Evolutionary conservation across 2,113 vertebrate species (phyloP), one percentile per base, ranked within the genome.

Genomic region (Mustelus asterias): DNA sequence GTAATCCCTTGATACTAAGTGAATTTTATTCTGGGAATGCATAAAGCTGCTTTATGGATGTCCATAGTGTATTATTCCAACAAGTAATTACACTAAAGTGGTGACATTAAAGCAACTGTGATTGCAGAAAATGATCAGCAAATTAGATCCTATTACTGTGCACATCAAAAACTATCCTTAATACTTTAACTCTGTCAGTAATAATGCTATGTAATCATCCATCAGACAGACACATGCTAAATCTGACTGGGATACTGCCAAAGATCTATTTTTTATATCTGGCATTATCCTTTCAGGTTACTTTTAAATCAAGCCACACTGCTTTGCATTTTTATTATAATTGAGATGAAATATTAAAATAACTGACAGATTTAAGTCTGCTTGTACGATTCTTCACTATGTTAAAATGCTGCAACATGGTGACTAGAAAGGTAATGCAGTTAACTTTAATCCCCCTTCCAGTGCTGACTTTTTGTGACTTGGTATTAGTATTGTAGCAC

Each of bases 111-210:
- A 95, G 94, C 94, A 72, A 95, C 41, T 95, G 65, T 95, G 94
- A 95, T 95, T 95, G 94, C 94, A 95, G 65, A 95, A 95, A 95
- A 95, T 95, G 94, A 95, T 95, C 94, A 95, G 94, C 94, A 95
- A 95, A 95, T 95, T 95, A 95, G 94, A 95, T 95, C 94, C 70
- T 95, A 95, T 95, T 95, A 95, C 94, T 95, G 94, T 44, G 94
- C 67, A 95, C 94, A 95, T 95, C 94, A 95, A 95, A 95, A 95
- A 95, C 94, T 95, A 54, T 48, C 94, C 94, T 70, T 95, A 95
- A 95, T 95, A 95, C 67, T 72, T 95, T 95, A 95, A 95, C 94
- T 95, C 94, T 95, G 94, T 72, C 94, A 95, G 69, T 95, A 72
- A 95, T 95, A 72, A 95, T 95, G 94, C 70, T 95, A 72, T 95